Percentiles rank a stretch among this genome's conserved stretches.
phyloP scores from a whole-genome alignment of 1,140 invertebrate species.

The Palaemon carinicauda region DNA sequence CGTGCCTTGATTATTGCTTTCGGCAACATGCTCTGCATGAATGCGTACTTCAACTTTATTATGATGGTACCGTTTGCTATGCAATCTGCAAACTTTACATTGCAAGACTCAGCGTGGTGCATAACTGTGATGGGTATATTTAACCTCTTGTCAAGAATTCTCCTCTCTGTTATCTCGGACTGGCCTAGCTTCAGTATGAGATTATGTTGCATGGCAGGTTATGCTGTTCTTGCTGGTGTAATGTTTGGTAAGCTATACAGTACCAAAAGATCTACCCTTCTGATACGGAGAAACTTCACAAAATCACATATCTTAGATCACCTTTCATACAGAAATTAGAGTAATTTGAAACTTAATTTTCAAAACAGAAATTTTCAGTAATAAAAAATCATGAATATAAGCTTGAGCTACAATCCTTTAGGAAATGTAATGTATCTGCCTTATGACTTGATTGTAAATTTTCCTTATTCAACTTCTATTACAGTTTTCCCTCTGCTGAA shows the following conservation, averaged over 20 bases:
- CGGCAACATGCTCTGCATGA: neutral
- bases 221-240: neutral
- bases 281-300: too few relatives aligned
- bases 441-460: too few relatives aligned
- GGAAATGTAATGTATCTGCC: too few relatives aligned
- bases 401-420: too few relatives aligned
- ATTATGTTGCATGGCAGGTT: neutral
- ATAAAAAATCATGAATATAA: too few relatives aligned
- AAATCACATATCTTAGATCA: too few relatives aligned
- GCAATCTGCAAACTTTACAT: neutral
- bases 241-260: neutral
- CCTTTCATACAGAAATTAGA: too few relatives aligned
- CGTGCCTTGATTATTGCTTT: slow-evolving; percentile 11
- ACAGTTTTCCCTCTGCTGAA: too few relatives aligned
- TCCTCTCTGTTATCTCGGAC: neutral
- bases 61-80: slow-evolving; percentile 18
- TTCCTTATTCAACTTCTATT: too few relatives aligned
- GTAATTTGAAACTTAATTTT: too few relatives aligned
- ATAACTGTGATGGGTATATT: neutral
- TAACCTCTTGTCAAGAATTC: neutral
- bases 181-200: neutral
- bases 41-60: slow-evolving; percentile 4
- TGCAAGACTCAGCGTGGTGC: neutral
- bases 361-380: too few relatives aligned
- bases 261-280: too few relatives aligned